phyloP scores from a whole-genome alignment of 2,797 vertebrate genomes.

The Onychomys arenicola region DNA sequence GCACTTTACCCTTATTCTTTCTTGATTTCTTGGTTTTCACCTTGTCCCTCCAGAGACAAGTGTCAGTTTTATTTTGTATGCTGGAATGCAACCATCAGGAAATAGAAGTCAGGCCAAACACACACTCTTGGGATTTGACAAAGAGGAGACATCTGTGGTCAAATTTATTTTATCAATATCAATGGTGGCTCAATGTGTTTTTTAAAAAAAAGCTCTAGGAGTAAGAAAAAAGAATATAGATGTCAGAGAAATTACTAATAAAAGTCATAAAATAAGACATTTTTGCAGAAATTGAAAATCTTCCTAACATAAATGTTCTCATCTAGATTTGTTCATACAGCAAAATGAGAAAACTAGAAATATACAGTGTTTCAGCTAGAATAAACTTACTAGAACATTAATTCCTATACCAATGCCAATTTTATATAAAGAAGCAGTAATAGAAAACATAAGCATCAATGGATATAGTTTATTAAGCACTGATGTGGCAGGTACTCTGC shows the following conservation, averaged over 20 bases:
- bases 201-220: not conserved
- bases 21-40: not conserved
- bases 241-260: constrained; percentile 24
- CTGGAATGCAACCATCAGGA: not conserved
- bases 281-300: constrained; percentile 37
- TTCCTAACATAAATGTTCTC: not conserved
- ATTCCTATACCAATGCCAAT: not conserved
- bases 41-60: too few species aligned
- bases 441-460: not conserved
- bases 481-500: not conserved
- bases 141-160: not conserved
- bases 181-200: not conserved
- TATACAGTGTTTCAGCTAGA: not conserved
- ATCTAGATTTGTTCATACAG: not conserved
- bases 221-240: not conserved
- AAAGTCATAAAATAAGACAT: not conserved
- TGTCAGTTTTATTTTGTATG: not conserved
- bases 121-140: not conserved
- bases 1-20: not conserved
- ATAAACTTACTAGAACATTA: not conserved
- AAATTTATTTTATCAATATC: constrained; percentile 30
- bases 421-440: not conserved
- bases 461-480: not conserved
- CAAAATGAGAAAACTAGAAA: constrained; percentile 37
- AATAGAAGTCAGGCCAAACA: not conserved